Percentiles rank a stretch among this genome's conserved stretches.
Conservation (phyloP, 2,797 vertebrate species). For the Microctenopoma lineatum region DNA sequence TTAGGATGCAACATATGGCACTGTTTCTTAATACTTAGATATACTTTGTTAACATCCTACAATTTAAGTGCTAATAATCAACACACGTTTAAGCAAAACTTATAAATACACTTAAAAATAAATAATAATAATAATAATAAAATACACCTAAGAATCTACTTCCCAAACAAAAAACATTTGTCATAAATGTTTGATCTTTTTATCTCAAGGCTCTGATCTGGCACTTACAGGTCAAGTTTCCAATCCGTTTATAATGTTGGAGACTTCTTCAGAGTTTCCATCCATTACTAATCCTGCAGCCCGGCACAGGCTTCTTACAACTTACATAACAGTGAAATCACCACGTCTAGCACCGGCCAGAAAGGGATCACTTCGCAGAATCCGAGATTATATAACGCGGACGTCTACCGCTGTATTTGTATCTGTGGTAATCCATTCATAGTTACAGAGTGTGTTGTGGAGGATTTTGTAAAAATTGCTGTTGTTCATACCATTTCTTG, state of each 20-base stretch:
- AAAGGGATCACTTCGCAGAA: conserved; percentile 56
- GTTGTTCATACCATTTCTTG: background rate
- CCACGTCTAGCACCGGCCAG: conserved; percentile 32
- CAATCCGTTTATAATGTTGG: background rate
- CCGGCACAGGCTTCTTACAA: conserved; percentile 37
- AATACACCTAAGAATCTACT: background rate
- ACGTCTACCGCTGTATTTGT: conserved; percentile 28
- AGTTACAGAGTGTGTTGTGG: background rate
- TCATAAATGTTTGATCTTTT: background rate
- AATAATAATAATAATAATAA: no score
- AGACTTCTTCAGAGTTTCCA: conserved; percentile 19
- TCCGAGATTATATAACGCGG: conserved; percentile 65
- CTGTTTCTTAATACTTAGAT: no score
- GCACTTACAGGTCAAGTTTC: conserved; percentile 2
- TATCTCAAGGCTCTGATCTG: background rate
- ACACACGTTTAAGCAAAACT: no score
- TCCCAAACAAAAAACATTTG: background rate
- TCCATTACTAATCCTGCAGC: conserved; percentile 27
- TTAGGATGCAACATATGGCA: no score
- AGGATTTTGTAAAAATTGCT: background rate
- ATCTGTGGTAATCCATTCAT: conserved; percentile 30
- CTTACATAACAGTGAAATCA: conserved; percentile 70
- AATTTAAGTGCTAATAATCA: no score
- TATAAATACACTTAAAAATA: no score
- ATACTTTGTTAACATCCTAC: no score